Conservation (phyloP, 2,113 vertebrate species). For the Canis aureus region DNA sequence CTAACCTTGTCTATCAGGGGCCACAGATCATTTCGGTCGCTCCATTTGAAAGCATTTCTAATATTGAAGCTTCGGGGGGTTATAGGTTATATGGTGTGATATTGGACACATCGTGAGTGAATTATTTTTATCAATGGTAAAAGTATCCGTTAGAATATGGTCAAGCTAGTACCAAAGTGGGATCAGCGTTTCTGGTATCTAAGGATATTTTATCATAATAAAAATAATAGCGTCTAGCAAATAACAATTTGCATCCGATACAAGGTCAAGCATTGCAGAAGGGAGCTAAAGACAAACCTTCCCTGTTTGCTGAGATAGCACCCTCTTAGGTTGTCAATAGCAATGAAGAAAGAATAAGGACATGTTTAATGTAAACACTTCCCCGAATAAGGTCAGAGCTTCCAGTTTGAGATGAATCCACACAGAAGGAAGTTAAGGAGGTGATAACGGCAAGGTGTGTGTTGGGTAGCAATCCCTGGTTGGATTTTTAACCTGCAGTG, state of each 20-base stretch:
- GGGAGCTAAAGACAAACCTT: conserved; percentile 20
- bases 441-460: background rate
- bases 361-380: background rate
- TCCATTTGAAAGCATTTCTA: background rate
- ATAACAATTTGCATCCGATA: background rate
- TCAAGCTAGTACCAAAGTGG: background rate
- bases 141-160: conserved; percentile 1
- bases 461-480: background rate
- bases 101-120: background rate
- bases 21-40: background rate
- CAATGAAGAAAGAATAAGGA: background rate
- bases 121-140: background rate
- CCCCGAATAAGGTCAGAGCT: background rate
- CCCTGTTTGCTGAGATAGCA: background rate
- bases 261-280: background rate
- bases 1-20: background rate
- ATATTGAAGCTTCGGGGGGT: background rate
- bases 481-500: background rate
- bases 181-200: background rate
- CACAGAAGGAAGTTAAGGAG: background rate
- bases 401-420: background rate
- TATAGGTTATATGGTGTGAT: background rate
- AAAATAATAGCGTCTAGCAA: background rate
- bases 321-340: background rate
- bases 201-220: background rate